These are phyloP conservation scores for Drosophila nasuta DNA, from an alignment of 1,140 invertebrate genomes.

Conservation along the genomic window DNA sequence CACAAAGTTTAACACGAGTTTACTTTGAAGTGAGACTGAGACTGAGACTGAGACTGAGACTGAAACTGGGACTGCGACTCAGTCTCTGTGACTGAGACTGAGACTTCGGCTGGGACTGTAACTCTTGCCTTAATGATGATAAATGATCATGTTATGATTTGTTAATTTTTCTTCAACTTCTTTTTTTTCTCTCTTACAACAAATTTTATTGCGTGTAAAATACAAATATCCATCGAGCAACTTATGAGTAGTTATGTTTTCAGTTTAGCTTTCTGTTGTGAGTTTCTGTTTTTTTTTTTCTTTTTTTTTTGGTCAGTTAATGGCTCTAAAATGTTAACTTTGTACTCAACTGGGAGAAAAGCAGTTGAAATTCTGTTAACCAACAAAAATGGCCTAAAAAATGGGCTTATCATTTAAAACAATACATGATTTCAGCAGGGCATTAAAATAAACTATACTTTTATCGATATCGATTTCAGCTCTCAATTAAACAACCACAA, in stretches of 20 bases:
- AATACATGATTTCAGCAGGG: too few species aligned
- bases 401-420: too few species aligned
- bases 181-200: too few species aligned
- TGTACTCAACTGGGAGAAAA: constrained; percentile 1
- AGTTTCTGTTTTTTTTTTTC: constrained; percentile 37
- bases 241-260: constrained; percentile 55
- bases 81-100: neutral
- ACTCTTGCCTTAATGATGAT: constrained; percentile 75
- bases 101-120: constrained; percentile 17
- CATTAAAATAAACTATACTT: too few species aligned
- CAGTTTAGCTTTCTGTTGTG: constrained; percentile 31
- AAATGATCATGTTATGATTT: constrained; percentile 83
- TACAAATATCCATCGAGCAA: constrained; percentile 43
- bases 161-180: constrained; percentile 71
- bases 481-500: too few species aligned
- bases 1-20: constrained; percentile 25
- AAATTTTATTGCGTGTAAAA: constrained; percentile 67
- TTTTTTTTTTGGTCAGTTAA: constrained; percentile 52
- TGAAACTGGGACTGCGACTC: constrained; percentile 24
- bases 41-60: neutral
- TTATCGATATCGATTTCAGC: too few species aligned
- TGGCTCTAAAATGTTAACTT: constrained; percentile 47
- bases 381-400: too few species aligned
- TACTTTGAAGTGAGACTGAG: constrained; percentile 5
- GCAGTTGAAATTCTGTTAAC: neutral